These are phyloP conservation scores for Heliconius hortense DNA, from an alignment of 2,888 invertebrate species.

Conservation along the genomic window DNA sequence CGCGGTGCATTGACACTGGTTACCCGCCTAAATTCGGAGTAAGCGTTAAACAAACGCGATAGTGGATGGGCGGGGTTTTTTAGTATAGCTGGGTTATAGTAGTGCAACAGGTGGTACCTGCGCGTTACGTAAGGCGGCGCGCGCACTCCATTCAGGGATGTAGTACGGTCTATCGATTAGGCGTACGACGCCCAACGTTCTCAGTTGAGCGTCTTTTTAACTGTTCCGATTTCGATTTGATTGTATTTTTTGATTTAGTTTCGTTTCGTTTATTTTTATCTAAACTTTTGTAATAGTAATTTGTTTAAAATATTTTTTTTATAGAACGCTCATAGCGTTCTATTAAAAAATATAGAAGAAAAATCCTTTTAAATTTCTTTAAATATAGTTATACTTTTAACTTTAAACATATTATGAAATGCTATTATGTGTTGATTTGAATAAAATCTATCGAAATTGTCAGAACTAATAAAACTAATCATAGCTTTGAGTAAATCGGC, in stretches of 20 bases:
- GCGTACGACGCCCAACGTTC: constrained; percentile 71
- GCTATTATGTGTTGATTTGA: not conserved
- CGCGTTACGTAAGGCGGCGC: constrained; percentile 77
- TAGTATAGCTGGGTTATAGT: constrained; percentile 64
- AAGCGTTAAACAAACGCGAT: constrained; percentile 41
- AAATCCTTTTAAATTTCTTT: not conserved
- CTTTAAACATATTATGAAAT: not conserved
- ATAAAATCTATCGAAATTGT: not conserved
- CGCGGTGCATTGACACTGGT: constrained; percentile 74
- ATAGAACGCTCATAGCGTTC: no score
- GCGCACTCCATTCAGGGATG: constrained; percentile 75
- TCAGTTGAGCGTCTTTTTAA: constrained; percentile 65
- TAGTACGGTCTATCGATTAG: constrained; percentile 76
- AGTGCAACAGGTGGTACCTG: constrained; percentile 76
- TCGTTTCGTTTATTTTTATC: constrained; percentile 22
- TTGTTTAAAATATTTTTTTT: not conserved
- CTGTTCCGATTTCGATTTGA: constrained; percentile 58
- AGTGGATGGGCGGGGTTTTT: constrained; percentile 51
- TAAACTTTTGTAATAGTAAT: not conserved
- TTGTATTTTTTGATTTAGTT: constrained; percentile 39
- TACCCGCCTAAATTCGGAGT: constrained; percentile 59
- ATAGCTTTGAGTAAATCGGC: not conserved
- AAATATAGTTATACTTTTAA: not conserved
- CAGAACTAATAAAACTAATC: constrained; percentile 15
- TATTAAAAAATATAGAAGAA: not conserved